Evolutionary conservation across 2,888 invertebrate genomes (phyloP).

Genomic region (Heteropelma amictum): DNA sequence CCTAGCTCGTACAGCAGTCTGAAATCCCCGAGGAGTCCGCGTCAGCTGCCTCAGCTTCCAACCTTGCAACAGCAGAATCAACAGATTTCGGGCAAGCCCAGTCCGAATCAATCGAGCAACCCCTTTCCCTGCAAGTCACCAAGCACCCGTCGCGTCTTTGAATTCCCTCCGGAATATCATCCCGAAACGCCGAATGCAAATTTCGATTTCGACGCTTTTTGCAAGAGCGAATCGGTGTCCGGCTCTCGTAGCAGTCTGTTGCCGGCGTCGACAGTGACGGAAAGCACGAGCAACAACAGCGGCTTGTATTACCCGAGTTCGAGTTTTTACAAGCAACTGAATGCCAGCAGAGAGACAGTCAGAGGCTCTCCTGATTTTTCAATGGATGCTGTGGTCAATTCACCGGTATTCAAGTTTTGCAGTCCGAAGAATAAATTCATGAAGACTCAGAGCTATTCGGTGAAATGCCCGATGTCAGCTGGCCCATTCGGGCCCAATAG

Average conservation of each 20-base stretch:
- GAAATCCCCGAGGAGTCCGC: constrained; percentile 81
- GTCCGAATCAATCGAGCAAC: constrained; percentile 80
- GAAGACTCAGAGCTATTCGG: constrained; percentile 70
- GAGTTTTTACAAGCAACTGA: constrained; percentile 50
- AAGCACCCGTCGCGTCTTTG: constrained; percentile 79
- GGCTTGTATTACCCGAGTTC: constrained; percentile 51
- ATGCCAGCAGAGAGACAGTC: constrained; percentile 51
- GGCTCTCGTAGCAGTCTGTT: constrained; percentile 52
- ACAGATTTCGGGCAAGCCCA: constrained; percentile 80
- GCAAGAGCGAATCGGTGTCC: constrained; percentile 39
- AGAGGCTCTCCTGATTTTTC: constrained; percentile 57
- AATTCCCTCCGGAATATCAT: constrained; percentile 69
- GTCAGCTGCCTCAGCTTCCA: constrained; percentile 80
- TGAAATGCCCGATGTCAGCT: constrained; percentile 65
- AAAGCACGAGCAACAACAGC: constrained; percentile 37
- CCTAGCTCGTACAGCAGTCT: constrained; percentile 80
- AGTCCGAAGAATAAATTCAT: constrained; percentile 66
- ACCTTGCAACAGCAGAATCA: constrained; percentile 75
- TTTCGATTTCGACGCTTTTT: constrained; percentile 70
- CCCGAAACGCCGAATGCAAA: constrained; percentile 67
- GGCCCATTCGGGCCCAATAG: constrained; percentile 32
- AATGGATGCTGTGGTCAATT: constrained; percentile 13
- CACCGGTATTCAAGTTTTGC: constrained; percentile 68
- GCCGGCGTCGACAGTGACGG: constrained; percentile 34
- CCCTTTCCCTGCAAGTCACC: constrained; percentile 79